Evolutionary conservation across 2,113 vertebrate species (phyloP), one percentile per base, ranked within the genome.

Genomic region (Clupea harengus): DNA sequence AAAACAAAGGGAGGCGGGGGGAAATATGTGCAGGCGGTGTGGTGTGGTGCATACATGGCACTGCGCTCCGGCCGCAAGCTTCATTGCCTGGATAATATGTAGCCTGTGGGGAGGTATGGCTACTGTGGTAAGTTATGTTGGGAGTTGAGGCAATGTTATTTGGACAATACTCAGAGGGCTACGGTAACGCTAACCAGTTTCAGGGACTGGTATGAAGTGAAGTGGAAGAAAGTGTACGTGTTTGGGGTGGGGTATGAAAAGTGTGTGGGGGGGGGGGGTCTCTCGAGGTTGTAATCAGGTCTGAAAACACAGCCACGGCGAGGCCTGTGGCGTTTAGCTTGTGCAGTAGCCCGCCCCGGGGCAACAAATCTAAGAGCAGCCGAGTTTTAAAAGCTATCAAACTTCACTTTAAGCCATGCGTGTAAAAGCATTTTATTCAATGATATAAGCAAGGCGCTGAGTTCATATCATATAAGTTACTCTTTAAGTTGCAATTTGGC

Each of bases 121-220:
- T 87, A 82, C 81, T 18, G 85, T 81, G 84, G 86, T 82, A 88
- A 89, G 87, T 90, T 87, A 88, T 82, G 81, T 86, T 75, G 85
- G 72, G 82, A 88, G 87, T 86, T 86, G 87, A 84, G 81, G 86
- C 87, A 89, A 90, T 89, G 89, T 50, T 90, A 88, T 90, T 90
- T 86, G 83, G 72, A 83, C 84, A 85, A 83, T 85, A 81, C 88
- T 86, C 89, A 45, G 50, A 80, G 84, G 87, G 86, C 85, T 81
- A 28, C 44, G 85, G 81, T 84, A 89, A 88, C 81, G 84, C 87
- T 89, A 89, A 89, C 87, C 81, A 86, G 83, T 81, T 75, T 85
- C 44, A 67, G 64, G 89, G 81, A 75, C 81, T 81, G 81, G 64
- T 82, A 81, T 82, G 85, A 85, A 90, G 83, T 82, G 84, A 87